These are phyloP conservation scores for Diaperis boleti DNA, from an alignment of 2,888 invertebrate species.

Conservation along the genomic window DNA sequence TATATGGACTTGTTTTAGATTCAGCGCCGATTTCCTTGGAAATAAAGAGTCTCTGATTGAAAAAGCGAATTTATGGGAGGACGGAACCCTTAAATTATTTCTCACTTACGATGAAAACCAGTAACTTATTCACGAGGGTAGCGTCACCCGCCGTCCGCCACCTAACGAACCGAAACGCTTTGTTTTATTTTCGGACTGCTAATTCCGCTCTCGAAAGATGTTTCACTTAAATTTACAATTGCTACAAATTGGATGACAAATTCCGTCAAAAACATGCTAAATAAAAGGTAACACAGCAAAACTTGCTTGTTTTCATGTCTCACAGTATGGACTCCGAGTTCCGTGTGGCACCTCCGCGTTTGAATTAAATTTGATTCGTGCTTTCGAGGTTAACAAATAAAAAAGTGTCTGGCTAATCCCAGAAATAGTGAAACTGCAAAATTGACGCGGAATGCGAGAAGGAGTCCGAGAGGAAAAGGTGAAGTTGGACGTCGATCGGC, in stretches of 20 bases:
- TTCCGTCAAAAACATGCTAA: too few species aligned
- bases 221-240: too few species aligned
- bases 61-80: conserved; percentile 37
- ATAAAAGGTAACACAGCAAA: too few species aligned
- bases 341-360: too few species aligned
- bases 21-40: conserved; percentile 38
- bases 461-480: not conserved
- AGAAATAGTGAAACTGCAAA: not conserved
- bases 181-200: conserved; percentile 2
- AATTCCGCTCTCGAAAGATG: not conserved
- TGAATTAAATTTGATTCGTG: too few species aligned
- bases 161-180: not conserved
- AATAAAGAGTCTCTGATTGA: conserved; percentile 41
- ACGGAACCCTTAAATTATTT: conserved; percentile 26
- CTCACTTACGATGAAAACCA: conserved; percentile 16
- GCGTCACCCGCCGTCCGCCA: not conserved
- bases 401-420: too few species aligned
- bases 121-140: conserved; percentile 4
- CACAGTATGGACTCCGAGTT: too few species aligned
- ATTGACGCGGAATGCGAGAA: not conserved
- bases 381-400: too few species aligned
- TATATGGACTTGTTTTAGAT: conserved; percentile 49
- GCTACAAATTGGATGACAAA: too few species aligned
- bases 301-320: too few species aligned
- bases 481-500: not conserved